Percentiles rank a stretch among this genome's conserved stretches.
phyloP scores from a whole-genome alignment of 1,140 invertebrate genomes.

The Physella acuta region DNA sequence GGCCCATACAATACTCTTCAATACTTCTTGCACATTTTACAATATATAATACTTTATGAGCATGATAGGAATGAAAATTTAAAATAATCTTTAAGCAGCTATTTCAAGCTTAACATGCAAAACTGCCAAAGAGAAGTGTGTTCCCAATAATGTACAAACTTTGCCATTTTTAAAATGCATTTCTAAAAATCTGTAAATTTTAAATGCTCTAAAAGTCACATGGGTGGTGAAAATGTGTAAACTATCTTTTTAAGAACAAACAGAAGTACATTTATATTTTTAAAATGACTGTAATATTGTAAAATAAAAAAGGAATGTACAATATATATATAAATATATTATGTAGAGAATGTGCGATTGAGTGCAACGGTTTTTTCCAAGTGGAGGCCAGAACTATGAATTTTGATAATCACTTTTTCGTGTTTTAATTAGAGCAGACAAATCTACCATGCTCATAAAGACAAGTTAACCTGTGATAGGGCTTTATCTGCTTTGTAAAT shows the following conservation, averaged over 20 bases:
- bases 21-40: slow-evolving; percentile 8
- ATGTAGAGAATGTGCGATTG: slow-evolving; percentile 14
- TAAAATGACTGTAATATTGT: too few relatives aligned
- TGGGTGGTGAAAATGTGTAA: too few relatives aligned
- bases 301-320: slow-evolving; percentile 24
- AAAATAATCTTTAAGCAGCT: not conserved
- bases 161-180: too few relatives aligned
- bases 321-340: slow-evolving; percentile 8
- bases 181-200: too few relatives aligned
- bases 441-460: slow-evolving; percentile 26
- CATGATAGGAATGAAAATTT: slow-evolving; percentile 21
- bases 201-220: too few relatives aligned
- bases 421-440: not conserved
- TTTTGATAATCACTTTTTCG: not conserved
- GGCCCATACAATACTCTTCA: slow-evolving; percentile 6
- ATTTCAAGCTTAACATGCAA: not conserved
- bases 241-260: too few relatives aligned
- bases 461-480: not conserved
- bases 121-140: not conserved
- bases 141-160: too few relatives aligned
- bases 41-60: slow-evolving; percentile 16
- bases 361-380: slow-evolving; percentile 25
- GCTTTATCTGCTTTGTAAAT: not conserved
- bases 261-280: too few relatives aligned
- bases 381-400: slow-evolving; percentile 24